Evolutionary conservation across 2,888 invertebrate genomes (phyloP), one percentile per base, ranked within the genome.

Genomic region (Chorisops tibialis): DNA sequence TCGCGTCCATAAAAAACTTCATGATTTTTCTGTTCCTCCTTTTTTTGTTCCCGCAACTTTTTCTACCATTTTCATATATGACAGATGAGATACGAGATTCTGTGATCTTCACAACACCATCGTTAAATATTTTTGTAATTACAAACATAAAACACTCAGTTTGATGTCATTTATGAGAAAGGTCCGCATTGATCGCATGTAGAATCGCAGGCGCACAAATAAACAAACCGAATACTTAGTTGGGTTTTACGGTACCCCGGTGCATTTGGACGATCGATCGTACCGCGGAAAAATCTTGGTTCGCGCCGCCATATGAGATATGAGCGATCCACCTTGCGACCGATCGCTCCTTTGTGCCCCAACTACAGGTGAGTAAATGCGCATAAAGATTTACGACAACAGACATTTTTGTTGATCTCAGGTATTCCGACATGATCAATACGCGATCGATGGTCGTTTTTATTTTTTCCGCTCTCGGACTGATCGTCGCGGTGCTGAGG

Each of bases 81-180:
- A 63, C 63, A 63, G 61, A 63, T 63, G 63, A 61, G 56, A 51
- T 63, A 47, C 56, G 61, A 61, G 58, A 59, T 62, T 45, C 30
- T 61, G 51, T 47, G 61, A 64, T 61, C 61, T 59, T 54, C 64
- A 51, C 59, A 30, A 59, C 49, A 64, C 54, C 61, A 62, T 64
- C 64, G 61, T 64, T 64, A 64, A 64, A 64, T 61, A 61, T 64
- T 64, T 64, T 59, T 62, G 47, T 64, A 64, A 64, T 64, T 64
- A 64, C 64, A 61, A 58, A 61, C 49, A 64, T 64, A 64, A 64
- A 64, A 64, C 61, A 64, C 61, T 59, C 64, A 52, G 61, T 52
- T 59, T 50, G 49, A 47, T 61, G 61, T 59, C 64, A 62, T 64
- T 62, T 59, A 59, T 51, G 59, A 49, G 45, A 50, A 59, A 64